phyloP scores from a whole-genome alignment of 2,113 vertebrate genomes.

The Peromyscus maniculatus region DNA sequence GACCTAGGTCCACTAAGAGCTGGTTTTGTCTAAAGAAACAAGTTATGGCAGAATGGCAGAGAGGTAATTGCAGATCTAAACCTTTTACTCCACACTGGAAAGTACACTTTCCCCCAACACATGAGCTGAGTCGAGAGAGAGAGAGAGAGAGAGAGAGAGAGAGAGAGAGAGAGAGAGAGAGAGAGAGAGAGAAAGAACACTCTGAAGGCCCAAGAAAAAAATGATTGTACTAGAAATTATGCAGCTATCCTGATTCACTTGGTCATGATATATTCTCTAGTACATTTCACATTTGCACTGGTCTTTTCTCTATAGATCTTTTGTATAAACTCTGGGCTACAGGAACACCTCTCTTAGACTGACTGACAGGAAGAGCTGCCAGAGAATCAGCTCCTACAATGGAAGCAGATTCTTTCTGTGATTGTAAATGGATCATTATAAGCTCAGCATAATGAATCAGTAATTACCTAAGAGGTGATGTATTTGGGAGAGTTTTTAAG shows the following conservation, averaged over 20 bases:
- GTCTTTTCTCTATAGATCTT: not conserved
- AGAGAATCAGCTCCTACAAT: not conserved
- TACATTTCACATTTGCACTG: not conserved
- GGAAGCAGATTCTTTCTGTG: constrained; percentile 71
- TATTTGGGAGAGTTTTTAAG: constrained; percentile 75
- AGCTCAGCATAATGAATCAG: constrained; percentile 82
- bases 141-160: not conserved
- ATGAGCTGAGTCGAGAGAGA: not conserved
- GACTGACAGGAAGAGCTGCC: not conserved
- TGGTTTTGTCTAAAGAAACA: not conserved
- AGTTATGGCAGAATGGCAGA: not conserved
- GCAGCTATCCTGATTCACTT: not conserved
- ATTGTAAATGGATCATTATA: constrained; percentile 80
- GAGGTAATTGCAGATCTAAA: not conserved
- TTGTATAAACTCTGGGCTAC: not conserved
- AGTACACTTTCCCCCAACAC: not conserved
- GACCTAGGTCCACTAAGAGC: not conserved
- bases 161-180: not conserved
- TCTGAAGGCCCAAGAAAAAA: not conserved
- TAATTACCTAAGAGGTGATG: constrained; percentile 86
- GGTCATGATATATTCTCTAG: not conserved
- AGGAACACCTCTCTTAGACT: not conserved
- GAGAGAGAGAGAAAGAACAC: not conserved
- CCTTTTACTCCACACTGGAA: too few species aligned
- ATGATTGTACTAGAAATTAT: not conserved